These are phyloP conservation scores for Anticlea derivata DNA, from an alignment of 2,888 invertebrate species.

Conservation along the genomic window DNA sequence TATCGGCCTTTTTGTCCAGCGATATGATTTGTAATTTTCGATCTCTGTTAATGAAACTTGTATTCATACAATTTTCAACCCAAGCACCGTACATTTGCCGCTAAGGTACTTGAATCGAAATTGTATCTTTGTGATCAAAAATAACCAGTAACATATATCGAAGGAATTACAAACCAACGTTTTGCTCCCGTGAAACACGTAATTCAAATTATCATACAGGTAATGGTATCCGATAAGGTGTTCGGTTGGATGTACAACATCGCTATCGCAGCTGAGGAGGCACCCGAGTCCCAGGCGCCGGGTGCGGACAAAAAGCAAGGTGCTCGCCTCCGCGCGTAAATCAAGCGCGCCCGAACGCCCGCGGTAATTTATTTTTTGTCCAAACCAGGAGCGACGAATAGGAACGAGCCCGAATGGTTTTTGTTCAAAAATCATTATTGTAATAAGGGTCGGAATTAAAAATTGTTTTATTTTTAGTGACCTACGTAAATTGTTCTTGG, in stretches of 20 bases:
- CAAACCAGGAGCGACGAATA: conserved; percentile 21
- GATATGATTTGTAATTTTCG: neutral
- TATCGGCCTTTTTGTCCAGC: conserved; percentile 2
- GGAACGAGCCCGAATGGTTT: conserved; percentile 1
- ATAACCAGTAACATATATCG: no score
- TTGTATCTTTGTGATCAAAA: no score
- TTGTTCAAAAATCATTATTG: conserved; percentile 2
- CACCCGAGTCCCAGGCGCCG: neutral
- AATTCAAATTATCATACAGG: no score
- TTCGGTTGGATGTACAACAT: neutral
- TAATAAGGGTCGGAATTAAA: neutral
- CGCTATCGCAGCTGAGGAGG: neutral
- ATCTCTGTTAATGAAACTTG: no score
- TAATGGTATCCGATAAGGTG: conserved; percentile 2
- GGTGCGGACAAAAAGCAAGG: conserved; percentile 33
- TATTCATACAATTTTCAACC: no score
- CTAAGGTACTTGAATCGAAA: no score
- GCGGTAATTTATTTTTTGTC: conserved; percentile 34
- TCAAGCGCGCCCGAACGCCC: conserved; percentile 30
- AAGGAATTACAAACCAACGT: no score
- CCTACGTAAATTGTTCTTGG: no score
- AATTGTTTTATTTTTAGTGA: neutral
- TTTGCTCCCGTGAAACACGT: no score
- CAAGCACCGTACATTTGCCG: no score
- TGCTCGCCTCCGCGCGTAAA: conserved; percentile 29